Base-by-base conservation (phyloP, 2,113 vertebrate species). In the Festucalex cinctus region DNA sequence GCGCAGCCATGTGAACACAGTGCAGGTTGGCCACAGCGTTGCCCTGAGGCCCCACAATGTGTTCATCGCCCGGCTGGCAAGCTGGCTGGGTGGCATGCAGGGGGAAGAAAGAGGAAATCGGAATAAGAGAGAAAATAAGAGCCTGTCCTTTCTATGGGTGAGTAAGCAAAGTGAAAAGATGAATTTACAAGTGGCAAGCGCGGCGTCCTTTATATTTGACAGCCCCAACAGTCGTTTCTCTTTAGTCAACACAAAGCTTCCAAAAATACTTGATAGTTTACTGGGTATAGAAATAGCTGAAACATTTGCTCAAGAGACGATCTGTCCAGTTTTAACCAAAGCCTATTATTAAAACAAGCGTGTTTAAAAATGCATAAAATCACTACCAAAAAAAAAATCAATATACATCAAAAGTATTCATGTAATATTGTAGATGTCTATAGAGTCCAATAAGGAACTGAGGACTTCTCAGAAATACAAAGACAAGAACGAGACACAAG, bases 1-100 rank as follows among this genome's bases (percentile, higher is more conserved):
- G 91, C 84, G 90, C 91, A 90, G 85, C 88, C 90, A 91, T 91
- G 90, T 91, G 90, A 86, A 87, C 82, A 88, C 82, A 77, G 88
- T 76, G 75, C 91, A 92, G 90, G 89, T 91, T 93, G 92, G 89
- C 89, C 91, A 86, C 85, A 76, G 81, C 68, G 61, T 84, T 90
- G 88, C 90, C 91, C 90, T 85, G 88, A 74, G 91, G 92, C 92
- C 80, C 81, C 71, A 73, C 92, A 91, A 92, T 93, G 92, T 92
- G 92, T 91, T 92, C 87, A 88, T 65, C 86, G 82, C 79, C 87
- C 67, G 84, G 83, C 82, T 85, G 85, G 78, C 70, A 74, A 76
- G 58, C 68, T 65, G 71, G 53, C 8, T 70, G 68, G 59, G 63
- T 77, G 81, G 76, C 72, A 79, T 80, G 78, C 73, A 78, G 63